Conservation (phyloP, 1,140 invertebrate species). For the Idris sp. region DNA sequence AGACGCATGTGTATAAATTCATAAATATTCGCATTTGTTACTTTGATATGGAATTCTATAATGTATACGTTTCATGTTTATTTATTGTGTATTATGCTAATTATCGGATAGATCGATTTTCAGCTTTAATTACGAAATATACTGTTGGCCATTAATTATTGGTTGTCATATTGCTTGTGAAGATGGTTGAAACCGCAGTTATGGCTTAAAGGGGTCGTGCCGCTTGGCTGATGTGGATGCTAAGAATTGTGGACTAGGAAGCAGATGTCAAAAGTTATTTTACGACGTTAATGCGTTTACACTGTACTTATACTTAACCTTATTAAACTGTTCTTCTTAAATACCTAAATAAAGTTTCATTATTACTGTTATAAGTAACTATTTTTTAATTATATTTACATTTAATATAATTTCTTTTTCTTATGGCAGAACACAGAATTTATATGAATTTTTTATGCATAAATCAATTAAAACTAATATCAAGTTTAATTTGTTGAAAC, state of each 20-base stretch:
- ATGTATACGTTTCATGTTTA: slow-evolving; percentile 13
- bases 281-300: background rate
- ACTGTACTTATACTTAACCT: too few species aligned
- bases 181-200: slow-evolving; percentile 22
- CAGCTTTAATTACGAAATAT: slow-evolving; percentile 39
- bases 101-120: slow-evolving; percentile 13
- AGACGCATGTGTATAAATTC: background rate
- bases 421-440: background rate
- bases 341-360: too few species aligned
- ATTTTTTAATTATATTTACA: too few species aligned
- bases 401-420: too few species aligned
- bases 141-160: slow-evolving; percentile 37
- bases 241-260: slow-evolving; percentile 14
- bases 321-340: too few species aligned
- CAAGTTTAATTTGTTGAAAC: too few species aligned
- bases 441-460: background rate
- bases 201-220: slow-evolving; percentile 14
- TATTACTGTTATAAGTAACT: too few species aligned
- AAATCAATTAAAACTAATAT: too few species aligned
- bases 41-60: background rate
- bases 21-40: slow-evolving; percentile 6
- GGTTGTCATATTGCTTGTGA: slow-evolving; percentile 31
- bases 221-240: background rate
- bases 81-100: slow-evolving; percentile 28
- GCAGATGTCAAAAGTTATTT: slow-evolving; percentile 12